phyloP scores from a whole-genome alignment of 2,113 vertebrate species.

The Hippocampus mohnikei region DNA sequence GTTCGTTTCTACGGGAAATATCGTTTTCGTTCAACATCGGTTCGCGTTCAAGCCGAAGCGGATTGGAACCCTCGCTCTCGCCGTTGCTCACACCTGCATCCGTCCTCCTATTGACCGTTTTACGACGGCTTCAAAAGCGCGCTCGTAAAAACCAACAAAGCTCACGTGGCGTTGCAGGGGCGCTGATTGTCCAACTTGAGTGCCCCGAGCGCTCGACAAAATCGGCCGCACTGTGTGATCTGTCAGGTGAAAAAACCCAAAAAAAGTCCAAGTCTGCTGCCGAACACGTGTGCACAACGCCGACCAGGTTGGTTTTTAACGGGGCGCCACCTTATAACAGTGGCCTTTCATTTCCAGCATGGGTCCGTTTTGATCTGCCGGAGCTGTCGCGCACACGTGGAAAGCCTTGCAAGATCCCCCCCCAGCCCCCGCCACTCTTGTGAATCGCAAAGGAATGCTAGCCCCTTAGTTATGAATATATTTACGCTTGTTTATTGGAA shows the following conservation, averaged over 20 bases:
- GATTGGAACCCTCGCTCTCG: not conserved
- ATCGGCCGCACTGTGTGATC: not conserved
- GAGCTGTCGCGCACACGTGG: not conserved
- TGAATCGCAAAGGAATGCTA: constrained; percentile 18
- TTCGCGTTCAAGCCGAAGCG: not conserved
- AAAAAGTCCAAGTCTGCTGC: not conserved
- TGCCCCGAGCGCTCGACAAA: constrained; percentile 12
- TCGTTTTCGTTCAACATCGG: too few relatives aligned
- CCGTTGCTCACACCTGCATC: not conserved
- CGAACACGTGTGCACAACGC: not conserved
- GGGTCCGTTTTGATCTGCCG: not conserved
- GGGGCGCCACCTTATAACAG: not conserved
- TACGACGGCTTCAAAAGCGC: not conserved
- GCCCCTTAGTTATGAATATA: constrained; percentile 48
- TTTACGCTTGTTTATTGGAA: constrained; percentile 50
- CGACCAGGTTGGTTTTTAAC: not conserved
- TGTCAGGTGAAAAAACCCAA: not conserved
- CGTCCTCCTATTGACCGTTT: not conserved
- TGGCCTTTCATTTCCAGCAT: not conserved
- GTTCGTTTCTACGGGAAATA: too few relatives aligned
- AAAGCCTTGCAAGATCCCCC: constrained; percentile 28
- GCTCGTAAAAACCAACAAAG: constrained; percentile 1
- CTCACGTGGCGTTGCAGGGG: not conserved
- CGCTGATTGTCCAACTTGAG: not conserved
- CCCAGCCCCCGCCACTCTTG: not conserved